Conservation (phyloP, 1,140 invertebrate genomes). For the Drosophila saltans region DNA sequence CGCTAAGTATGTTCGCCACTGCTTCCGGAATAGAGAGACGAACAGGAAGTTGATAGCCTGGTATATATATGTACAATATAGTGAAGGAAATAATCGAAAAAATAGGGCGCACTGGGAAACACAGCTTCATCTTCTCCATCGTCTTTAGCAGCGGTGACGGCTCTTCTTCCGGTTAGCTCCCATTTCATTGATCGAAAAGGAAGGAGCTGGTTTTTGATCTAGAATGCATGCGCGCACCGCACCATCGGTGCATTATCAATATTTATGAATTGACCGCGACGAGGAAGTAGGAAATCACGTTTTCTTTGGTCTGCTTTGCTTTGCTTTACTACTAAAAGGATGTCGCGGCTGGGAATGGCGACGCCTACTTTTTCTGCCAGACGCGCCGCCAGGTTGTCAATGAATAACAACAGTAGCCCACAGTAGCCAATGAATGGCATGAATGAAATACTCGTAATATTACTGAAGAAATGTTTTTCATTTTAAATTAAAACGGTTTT, state of each 20-base stretch:
- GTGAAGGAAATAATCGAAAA: slow-evolving; percentile 37
- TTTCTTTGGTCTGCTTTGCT: slow-evolving; percentile 29
- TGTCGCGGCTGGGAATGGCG: slow-evolving; percentile 50
- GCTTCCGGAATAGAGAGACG: slow-evolving; percentile 54
- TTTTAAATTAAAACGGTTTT: slow-evolving; percentile 66
- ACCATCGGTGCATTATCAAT: slow-evolving; percentile 53
- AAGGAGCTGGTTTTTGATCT: slow-evolving; percentile 13
- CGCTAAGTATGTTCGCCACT: slow-evolving; percentile 47
- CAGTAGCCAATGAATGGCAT: slow-evolving; percentile 41
- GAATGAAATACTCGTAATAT: slow-evolving; percentile 65
- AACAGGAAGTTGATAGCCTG: slow-evolving; percentile 50
- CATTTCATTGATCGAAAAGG: slow-evolving; percentile 29
- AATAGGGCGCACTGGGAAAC: slow-evolving; percentile 43
- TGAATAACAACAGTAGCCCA: slow-evolving; percentile 49
- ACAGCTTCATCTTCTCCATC: slow-evolving; percentile 18
- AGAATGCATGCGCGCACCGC: neutral
- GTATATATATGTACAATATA: neutral
- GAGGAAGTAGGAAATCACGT: slow-evolving; percentile 81
- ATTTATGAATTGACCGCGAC: slow-evolving; percentile 75
- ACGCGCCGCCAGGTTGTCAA: slow-evolving; percentile 35
- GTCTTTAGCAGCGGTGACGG: slow-evolving; percentile 4
- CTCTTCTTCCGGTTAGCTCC: slow-evolving; percentile 64
- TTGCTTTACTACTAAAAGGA: slow-evolving; percentile 47
- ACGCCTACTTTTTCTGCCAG: slow-evolving; percentile 72
- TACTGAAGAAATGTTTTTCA: slow-evolving; percentile 32